Conservation (phyloP, 2,888 invertebrate genomes). For the Resseliella maxima region DNA sequence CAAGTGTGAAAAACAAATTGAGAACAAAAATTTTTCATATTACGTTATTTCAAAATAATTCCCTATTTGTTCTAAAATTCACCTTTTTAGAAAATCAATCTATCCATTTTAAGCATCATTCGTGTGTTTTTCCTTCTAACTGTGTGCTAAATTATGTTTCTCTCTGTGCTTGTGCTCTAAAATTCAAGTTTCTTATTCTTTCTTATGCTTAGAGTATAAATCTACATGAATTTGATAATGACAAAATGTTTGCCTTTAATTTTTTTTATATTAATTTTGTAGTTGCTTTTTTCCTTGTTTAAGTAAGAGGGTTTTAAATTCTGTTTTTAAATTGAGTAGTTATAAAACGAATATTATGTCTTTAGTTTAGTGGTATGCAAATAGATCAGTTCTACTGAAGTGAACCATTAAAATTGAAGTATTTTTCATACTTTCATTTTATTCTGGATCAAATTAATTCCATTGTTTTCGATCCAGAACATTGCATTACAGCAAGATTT, state of each 20-base stretch:
- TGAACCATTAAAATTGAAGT: neutral
- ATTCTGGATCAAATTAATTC: neutral
- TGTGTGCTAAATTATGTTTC: constrained; percentile 16
- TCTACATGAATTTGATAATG: constrained; percentile 18
- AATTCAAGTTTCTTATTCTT: constrained; percentile 5
- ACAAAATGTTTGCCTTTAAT: constrained; percentile 18
- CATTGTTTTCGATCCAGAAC: neutral
- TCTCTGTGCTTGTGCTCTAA: constrained; percentile 32
- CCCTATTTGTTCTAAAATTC: too few relatives aligned
- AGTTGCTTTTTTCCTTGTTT: neutral
- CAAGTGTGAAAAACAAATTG: neutral
- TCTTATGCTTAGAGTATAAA: constrained; percentile 12
- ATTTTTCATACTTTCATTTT: neutral
- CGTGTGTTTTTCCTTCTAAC: neutral
- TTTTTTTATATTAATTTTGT: neutral
- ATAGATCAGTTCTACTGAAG: constrained; percentile 43
- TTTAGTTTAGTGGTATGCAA: constrained; percentile 16
- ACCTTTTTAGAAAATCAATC: neutral
- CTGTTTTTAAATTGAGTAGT: constrained; percentile 34
- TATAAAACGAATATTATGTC: constrained; percentile 38
- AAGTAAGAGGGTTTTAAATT: constrained; percentile 35
- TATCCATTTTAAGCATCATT: neutral
- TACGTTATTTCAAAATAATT: too few relatives aligned
- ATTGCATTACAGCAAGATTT: constrained; percentile 7
- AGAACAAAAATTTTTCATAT: too few relatives aligned